Evolutionary conservation across 2,797 vertebrate species (phyloP), one percentile per base, ranked within the genome.

Genomic region (Brachymystax lenok): DNA sequence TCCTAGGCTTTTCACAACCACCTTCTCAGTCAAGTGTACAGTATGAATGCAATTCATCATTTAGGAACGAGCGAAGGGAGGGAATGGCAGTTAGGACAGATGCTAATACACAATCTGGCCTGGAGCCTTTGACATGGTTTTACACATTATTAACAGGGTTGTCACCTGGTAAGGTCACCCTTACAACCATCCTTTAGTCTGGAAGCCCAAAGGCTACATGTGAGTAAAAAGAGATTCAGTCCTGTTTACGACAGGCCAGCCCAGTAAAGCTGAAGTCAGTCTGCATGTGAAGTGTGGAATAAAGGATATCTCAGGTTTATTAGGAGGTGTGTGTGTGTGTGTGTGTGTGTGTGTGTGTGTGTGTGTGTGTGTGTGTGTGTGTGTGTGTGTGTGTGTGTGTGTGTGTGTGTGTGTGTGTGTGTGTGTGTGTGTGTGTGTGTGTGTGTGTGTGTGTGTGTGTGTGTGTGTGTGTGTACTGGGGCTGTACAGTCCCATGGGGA

Each of bases 211-310:
- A 80, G 81, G 81, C 82, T 67, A 70, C 69, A 61, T 77, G 71
- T 80, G 78, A 83, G 83, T 84, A 85, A 87, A 87, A 85, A 87
- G 83, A 90, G 79, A 86, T 81, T 80, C 82, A 77, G 85, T 79
- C 81, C 75, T 69, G 69, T 92, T 91, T 90, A 91, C 79, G 80
- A 90, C 40, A 8, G 84, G 71, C 74, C 79, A 74, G 82, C 77
- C 86, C 82, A 83, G 88, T 89, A 90, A 90, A 90, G 78, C 80
- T 84, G 87, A 87, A 92, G 87, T 85, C 85, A 81, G 88, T 12
- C 40, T 46, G 40, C 8, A 46, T 46, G 40, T 46, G 40, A 46
- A 46, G 40, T 81, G 84, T 83, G 84, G 78, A 90, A 87, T 88
- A 85, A 83, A 91, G 79, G 84, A 78, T 80, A 85, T 86, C 82